Evolutionary conservation across 2,113 vertebrate genomes (phyloP), one percentile per base, ranked within the genome.

Genomic region (Erythrocebus patas): DNA sequence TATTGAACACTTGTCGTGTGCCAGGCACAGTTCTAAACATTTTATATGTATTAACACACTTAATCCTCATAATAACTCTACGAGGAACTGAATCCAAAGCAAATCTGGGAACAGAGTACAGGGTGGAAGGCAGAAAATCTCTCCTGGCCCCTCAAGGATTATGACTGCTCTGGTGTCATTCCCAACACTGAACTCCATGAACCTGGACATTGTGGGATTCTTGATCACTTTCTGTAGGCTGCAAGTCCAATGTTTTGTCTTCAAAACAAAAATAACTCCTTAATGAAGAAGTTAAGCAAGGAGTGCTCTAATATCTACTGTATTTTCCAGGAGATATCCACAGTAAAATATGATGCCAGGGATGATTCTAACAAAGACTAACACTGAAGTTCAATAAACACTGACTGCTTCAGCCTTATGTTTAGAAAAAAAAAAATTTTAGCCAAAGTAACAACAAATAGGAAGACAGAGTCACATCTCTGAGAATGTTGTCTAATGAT

Each of bases 41-140:
- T 73, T 81, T 55, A 85, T 72, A 66, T 35, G 79, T 59, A 50
- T 84, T 66, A 79, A 93, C 70, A 93, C 70, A 57, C 12, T 89
- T 96, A 96, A 90, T 96, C 87, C 45, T 96, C 38, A 32, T 95
- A 87, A 93, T 76, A 89, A 84, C 45, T 91, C 48, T 14, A 40
- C 5, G n/a, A 91, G 89, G 45, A 91, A 82, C 17, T 40, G 59
- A 93, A 89, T 85, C 72, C 81, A 96, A 83, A 93, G 66, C 84
- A 95, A 97, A 87, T 93, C 80, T 88, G 57, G 52, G 25, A 86
- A 30, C 59, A 78, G 20, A 87, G 20, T n/a, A 32, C 18, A 6
- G 35, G 8, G 7, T 52, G 16, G 12, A 93, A 16, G 23, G 38
- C 11, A 96, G 50, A 96, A 93, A 85, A 57, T 27, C 61, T 81